Evolutionary conservation across 2,888 invertebrate species (phyloP).

Genomic region (Furcula furcula): DNA sequence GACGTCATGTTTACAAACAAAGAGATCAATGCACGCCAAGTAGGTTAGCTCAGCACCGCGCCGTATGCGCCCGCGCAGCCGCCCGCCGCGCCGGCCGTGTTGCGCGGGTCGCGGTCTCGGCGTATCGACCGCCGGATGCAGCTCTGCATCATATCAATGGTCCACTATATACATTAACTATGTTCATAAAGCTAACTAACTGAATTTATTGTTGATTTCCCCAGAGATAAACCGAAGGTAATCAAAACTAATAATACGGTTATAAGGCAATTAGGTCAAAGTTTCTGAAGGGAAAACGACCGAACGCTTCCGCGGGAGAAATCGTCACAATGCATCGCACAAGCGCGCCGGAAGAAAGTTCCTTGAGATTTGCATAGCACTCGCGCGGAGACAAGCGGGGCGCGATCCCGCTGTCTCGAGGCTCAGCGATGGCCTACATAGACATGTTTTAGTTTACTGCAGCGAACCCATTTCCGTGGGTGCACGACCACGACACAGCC

Average conservation of each 20-base stretch:
- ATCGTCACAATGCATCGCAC: conserved; percentile 69
- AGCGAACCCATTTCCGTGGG: conserved; percentile 74
- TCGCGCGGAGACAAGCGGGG: conserved; percentile 36
- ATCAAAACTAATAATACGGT: conserved; percentile 6
- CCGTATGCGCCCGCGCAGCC: conserved; percentile 39
- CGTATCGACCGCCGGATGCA: conserved; percentile 16
- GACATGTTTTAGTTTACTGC: conserved; percentile 73
- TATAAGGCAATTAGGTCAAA: conserved; percentile 23
- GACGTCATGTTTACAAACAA: conserved; percentile 81
- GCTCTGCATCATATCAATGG: conserved; percentile 11
- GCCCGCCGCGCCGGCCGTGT: conserved; percentile 48
- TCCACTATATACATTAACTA: conserved; percentile 10
- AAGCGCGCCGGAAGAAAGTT: conserved; percentile 74
- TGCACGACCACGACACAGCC: conserved; percentile 59
- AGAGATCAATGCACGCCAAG: conserved; percentile 79
- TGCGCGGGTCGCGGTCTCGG: conserved; percentile 75
- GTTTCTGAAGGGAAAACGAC: conserved; percentile 48
- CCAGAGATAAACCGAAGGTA: neutral
- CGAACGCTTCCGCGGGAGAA: conserved; percentile 58
- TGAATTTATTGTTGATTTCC: neutral
- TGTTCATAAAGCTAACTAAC: neutral
- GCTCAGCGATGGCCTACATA: conserved; percentile 68
- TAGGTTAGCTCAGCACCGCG: conserved; percentile 71
- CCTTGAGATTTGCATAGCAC: conserved; percentile 73
- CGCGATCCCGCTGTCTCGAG: conserved; percentile 47